Conservation (phyloP, 2,888 invertebrate genomes). For the Liodrosophila aerea region DNA sequence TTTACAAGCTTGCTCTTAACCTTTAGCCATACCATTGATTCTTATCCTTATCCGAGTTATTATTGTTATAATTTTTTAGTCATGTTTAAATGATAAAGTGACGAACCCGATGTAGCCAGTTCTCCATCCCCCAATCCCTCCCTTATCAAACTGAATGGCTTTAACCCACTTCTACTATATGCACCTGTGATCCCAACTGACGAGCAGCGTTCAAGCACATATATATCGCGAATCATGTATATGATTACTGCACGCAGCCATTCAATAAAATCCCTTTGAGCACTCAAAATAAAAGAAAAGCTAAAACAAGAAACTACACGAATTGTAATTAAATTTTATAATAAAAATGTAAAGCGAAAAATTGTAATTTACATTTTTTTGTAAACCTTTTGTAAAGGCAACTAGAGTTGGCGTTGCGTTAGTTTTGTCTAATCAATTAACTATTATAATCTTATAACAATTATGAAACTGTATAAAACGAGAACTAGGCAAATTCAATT, state of each 20-base stretch:
- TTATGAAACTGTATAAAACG: conserved; percentile 31
- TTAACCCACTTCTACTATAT: conserved; percentile 37
- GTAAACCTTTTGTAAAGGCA: no score
- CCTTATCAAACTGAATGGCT: conserved; percentile 42
- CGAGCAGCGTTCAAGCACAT: conserved; percentile 39
- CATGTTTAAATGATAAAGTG: conserved; percentile 61
- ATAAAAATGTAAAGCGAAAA: conserved; percentile 18
- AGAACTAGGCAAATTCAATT: conserved; percentile 53
- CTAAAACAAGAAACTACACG: conserved; percentile 6
- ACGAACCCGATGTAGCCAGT: conserved; percentile 52
- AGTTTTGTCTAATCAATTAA: conserved; percentile 18
- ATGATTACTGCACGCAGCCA: no score
- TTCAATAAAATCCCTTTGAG: background rate
- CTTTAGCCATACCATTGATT: no score
- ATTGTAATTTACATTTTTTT: background rate
- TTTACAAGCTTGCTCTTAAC: conserved; percentile 31
- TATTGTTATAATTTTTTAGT: conserved; percentile 59
- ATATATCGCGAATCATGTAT: no score
- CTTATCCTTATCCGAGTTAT: conserved; percentile 3
- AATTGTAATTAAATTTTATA: background rate
- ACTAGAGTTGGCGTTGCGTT: conserved; percentile 48
- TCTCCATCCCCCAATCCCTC: conserved; percentile 10
- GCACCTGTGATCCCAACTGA: conserved; percentile 67
- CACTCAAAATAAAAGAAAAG: conserved; percentile 27
- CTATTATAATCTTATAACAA: conserved; percentile 29